Base-by-base conservation (phyloP, 2,888 invertebrate genomes). In the Drosophila neonasuta region DNA sequence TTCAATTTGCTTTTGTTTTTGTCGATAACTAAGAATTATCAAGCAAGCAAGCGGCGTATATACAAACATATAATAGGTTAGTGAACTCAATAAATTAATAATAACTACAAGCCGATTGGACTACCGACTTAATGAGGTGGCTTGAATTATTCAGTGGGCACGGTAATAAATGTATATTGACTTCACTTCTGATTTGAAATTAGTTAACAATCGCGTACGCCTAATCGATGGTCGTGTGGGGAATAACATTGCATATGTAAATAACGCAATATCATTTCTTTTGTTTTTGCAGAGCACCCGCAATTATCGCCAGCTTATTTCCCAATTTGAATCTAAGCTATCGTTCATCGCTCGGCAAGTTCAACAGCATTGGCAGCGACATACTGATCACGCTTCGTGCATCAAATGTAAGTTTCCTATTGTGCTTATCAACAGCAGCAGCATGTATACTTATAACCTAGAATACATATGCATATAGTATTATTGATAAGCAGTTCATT, bases 301-400 rank as follows among this genome's bases (percentile, higher is more conserved):
- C 79, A 20, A 89, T 90, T 59, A 88, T 90, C 68, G 86, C 89
- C 58, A 81, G 84, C 49, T 77, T 90, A 60, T 90, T 90, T 79
- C 90, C 90, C 10, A 86, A 89, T 64, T 80, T 90, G 29, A 89
- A 90, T 73, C 75, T 90, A 42, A 89, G 83, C 71, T 89, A 90
- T 74, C 88, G 89, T 8, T 86, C 90, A 41, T 89, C 90, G 9
- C 65, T 90, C 29, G 78, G 85, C 20, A 90, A 88, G 72, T 88
- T 89, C 70, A 90, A 88, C 65, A 88, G 77, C 63, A 88, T 89
- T 74, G 80, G 90, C 64, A 88, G 83, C 72, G 90, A 88, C 63
- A 68, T 90, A 54, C 72, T 90, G 62, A 73, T 86, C 68, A 86
- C 89, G 56, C 77, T 90, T 29, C 80, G 89, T 54, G 68, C 87